Conservation (phyloP, 2,888 invertebrate species). For the Chloroclysta siterata region DNA sequence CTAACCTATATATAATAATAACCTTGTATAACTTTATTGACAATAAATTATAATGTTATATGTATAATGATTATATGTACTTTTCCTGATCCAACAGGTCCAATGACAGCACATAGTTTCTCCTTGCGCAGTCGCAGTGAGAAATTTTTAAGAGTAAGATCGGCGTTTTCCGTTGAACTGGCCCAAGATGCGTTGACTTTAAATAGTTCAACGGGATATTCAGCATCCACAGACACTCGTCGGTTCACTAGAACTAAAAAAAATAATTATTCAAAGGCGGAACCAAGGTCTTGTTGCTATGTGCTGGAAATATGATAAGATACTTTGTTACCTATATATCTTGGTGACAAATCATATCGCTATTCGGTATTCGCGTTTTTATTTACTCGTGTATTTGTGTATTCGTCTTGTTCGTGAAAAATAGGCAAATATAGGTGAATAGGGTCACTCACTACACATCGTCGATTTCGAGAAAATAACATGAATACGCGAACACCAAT, state of each 20-base stretch:
- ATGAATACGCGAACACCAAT: too few relatives aligned
- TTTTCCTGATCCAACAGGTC: slow-evolving; percentile 95
- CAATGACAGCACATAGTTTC: slow-evolving; percentile 91
- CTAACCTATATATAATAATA: too few relatives aligned
- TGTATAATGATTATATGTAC: slow-evolving; percentile 45
- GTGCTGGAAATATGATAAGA: not conserved
- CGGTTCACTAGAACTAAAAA: slow-evolving; percentile 30
- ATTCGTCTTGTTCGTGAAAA: too few relatives aligned
- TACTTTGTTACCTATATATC: too few relatives aligned
- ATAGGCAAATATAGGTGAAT: too few relatives aligned
- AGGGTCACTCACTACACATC: too few relatives aligned
- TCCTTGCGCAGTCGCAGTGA: slow-evolving; percentile 84
- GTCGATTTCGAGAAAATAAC: too few relatives aligned
- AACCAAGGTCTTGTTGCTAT: not conserved
- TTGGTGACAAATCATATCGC: too few relatives aligned
- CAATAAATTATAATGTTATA: too few relatives aligned
- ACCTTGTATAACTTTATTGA: too few relatives aligned
- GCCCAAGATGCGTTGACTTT: slow-evolving; percentile 72
- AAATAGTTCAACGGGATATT: slow-evolving; percentile 63
- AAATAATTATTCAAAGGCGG: not conserved
- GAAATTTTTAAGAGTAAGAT: slow-evolving; percentile 82
- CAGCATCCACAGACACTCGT: slow-evolving; percentile 40
- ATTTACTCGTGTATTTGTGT: too few relatives aligned
- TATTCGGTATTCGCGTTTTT: too few relatives aligned
- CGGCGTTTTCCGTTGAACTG: slow-evolving; percentile 53